Percentiles rank a stretch among this genome's conserved stretches.
These are phyloP conservation scores for Halotydeus destructor DNA, from an alignment of 1,140 invertebrate species.

Conservation along the genomic window DNA sequence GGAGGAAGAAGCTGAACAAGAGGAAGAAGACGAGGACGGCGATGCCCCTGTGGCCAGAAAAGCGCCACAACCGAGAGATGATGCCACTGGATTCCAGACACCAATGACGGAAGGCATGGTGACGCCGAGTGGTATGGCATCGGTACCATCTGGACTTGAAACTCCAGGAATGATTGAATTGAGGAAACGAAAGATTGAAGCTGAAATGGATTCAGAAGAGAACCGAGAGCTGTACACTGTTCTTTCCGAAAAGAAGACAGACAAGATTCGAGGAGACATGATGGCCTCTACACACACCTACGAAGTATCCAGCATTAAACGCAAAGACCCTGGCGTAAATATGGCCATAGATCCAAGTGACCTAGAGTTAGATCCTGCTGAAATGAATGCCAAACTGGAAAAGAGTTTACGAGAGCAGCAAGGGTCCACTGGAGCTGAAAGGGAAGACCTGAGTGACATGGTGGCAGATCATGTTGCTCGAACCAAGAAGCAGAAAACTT, in stretches of 20 bases:
- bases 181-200: slow-evolving; percentile 87
- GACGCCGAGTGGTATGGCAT: slow-evolving; percentile 84
- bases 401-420: slow-evolving; percentile 82
- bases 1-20: slow-evolving; percentile 36
- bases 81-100: slow-evolving; percentile 58
- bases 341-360: slow-evolving; percentile 91
- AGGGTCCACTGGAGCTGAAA: slow-evolving; percentile 52
- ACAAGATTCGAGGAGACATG: slow-evolving; percentile 59
- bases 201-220: slow-evolving; percentile 80
- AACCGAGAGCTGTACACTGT: slow-evolving; percentile 80
- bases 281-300: slow-evolving; percentile 97
- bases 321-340: slow-evolving; percentile 41
- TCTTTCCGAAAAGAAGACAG: slow-evolving; percentile 76
- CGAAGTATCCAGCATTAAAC: slow-evolving; percentile 40
- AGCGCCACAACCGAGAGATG: slow-evolving; percentile 27
- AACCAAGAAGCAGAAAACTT: slow-evolving; percentile 60
- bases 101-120: slow-evolving; percentile 45
- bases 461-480: slow-evolving; percentile 88
- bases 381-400: slow-evolving; percentile 70
- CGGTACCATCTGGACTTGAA: slow-evolving; percentile 82
- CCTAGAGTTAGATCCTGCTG: slow-evolving; percentile 57
- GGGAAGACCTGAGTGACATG: slow-evolving; percentile 96
- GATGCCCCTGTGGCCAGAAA: slow-evolving; percentile 37
- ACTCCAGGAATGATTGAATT: slow-evolving; percentile 96
- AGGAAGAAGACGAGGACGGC: slow-evolving; percentile 28